Evolutionary conservation across 92 coral and sea anemone genomes (phyloP), one percentile per base, ranked within the genome.

Genomic region (Umimayanthus chanpuru): DNA sequence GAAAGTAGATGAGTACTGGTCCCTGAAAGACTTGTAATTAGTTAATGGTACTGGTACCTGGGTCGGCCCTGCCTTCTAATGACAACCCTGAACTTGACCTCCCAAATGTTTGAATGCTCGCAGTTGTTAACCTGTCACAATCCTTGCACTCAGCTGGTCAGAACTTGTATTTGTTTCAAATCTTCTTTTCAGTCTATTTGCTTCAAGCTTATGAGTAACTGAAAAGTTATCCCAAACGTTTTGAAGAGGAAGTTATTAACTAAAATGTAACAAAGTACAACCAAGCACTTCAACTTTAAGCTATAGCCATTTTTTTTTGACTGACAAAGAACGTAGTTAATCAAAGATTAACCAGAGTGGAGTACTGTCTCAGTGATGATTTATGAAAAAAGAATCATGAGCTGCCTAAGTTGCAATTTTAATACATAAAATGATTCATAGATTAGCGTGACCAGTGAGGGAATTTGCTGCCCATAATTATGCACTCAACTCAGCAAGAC

Each of bases 401-500:
- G 49, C 70, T 64, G 70, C 4, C 2, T 71, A 7, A 71, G 14
- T 73, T 28, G 77, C 12, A 6, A 36, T 43, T 5, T 21, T 50
- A 15, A 23, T 39, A 7, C 16, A 50, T 2, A 50, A 50, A 50
- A 50, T 10, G 56, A 50, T 61, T 20, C 18, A 25, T 21, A 61
- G 25, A 20, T 20, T 14, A 61, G 68, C 21, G 68, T 61, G 68
- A 75, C 44, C 50, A 16, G 66, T 14, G 43, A 53, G 32, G 41
- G 82, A 49, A 53, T 30, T 29, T 36, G 40, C 26, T 44, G 58
- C 68, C 64, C 50, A 36, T 10, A 9, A 0, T 2, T 32, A 65
- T 61, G 61, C 50, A 9, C 73, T 61, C 75, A 66, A 81, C 76
- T 64, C 47, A 81, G 86, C 73, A 66, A 82, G 26, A 44, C 77